Conservation (phyloP, 2,797 vertebrate species). For the Ctenopoma multispine region DNA sequence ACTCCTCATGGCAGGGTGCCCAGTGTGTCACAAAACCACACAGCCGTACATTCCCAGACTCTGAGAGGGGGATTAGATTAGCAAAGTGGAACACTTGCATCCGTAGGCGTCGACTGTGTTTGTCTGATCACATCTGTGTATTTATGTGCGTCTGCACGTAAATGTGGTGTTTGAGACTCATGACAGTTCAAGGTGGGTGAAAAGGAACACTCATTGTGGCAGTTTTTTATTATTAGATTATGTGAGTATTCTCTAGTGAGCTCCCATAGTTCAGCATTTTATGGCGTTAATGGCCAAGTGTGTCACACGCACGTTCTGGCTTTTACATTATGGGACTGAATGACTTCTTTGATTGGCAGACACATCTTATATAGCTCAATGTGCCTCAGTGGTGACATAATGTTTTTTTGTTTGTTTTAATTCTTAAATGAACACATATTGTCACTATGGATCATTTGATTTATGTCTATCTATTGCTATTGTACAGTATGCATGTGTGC, state of each 20-base stretch:
- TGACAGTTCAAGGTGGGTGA: slow-evolving; percentile 66
- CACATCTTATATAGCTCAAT: too few species aligned
- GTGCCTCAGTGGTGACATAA: too few species aligned
- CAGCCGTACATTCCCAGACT: slow-evolving; percentile 78
- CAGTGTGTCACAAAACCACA: slow-evolving; percentile 79
- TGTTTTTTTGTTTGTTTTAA: background rate
- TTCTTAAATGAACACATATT: background rate
- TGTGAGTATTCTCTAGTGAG: slow-evolving; percentile 48
- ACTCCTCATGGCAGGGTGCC: slow-evolving; percentile 73
- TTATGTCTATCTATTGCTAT: slow-evolving; percentile 10
- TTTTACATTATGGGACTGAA: slow-evolving; percentile 39
- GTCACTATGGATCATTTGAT: background rate
- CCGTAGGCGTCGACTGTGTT: slow-evolving; percentile 47
- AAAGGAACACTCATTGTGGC: slow-evolving; percentile 52
- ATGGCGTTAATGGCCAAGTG: slow-evolving; percentile 43
- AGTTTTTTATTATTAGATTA: slow-evolving; percentile 55
- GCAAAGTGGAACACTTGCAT: slow-evolving; percentile 67
- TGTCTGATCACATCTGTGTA: slow-evolving; percentile 62
- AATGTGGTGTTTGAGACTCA: slow-evolving; percentile 27
- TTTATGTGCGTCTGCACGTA: slow-evolving; percentile 60
- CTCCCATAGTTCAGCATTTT: slow-evolving; percentile 48
- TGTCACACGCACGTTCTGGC: slow-evolving; percentile 59
- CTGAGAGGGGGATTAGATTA: slow-evolving; percentile 71
- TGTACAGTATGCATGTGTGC: slow-evolving; percentile 16
- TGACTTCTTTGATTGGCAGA: slow-evolving; percentile 47